Evolutionary conservation across 2,113 vertebrate genomes (phyloP), one percentile per base, ranked within the genome.

Genomic region (Chelonoidis abingdonii): DNA sequence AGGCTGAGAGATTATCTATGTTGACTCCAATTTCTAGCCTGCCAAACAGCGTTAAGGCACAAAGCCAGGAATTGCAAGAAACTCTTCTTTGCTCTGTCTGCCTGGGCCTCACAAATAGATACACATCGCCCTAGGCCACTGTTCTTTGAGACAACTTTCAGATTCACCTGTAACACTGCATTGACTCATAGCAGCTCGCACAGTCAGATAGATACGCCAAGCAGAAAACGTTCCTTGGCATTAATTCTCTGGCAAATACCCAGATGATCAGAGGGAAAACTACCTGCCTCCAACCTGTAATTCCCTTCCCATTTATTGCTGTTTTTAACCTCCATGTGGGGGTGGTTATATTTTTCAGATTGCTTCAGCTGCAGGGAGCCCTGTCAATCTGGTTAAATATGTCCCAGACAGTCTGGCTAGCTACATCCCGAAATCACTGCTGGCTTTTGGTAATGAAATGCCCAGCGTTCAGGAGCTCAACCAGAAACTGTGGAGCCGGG

Each of bases 391-490:
- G 89, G 92, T 98, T 3, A 94, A 80, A 69, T 35, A 29, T 10
- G 65, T 95, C 35, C 97, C 98, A 9, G 54, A 21, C 10, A 52
- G 79, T 76, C 89, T 98, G 97, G 93, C 87, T 59, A 56, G 54
- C 10, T 97, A 89, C 54, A 85, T 98, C 54, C 97, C 97, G 0
- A 97, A 93, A 85, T 86, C 92, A 7, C 47, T 94, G 76, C 95
- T 98, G 8, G 89, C 93, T 87, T 97, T 94, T 80, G 95, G 88
- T 59, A 88, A 93, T 1, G 83, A 96, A 49, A 89, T 84, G 75
- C 97, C 97, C 12, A 86, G 8, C 2, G 3, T 98, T 24, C 25
- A 95, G 62, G 97, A 98, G 29, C 94, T 98, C 93, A 98, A 98
- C 75, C 17, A 17, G 0, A 98, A 97, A 84, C 21, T 1, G 0